Evolutionary conservation across 1,140 invertebrate genomes (phyloP).

Genomic region (Magallana gigas): DNA sequence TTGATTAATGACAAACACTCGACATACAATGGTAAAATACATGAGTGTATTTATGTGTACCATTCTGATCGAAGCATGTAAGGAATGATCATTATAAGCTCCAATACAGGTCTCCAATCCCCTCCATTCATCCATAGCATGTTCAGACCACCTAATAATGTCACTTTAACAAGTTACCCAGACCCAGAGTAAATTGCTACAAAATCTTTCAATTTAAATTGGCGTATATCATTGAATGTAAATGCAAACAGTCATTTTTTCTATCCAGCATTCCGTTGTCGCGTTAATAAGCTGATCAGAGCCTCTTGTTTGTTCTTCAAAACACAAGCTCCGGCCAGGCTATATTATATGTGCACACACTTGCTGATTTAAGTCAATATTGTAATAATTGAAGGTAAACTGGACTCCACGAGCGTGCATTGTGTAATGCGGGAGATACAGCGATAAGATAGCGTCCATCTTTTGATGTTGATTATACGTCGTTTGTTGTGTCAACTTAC

Average conservation of each 20-base stretch:
- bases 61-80: not conserved
- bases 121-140: not conserved
- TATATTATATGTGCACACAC: slow-evolving; percentile 5
- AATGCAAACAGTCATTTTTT: slow-evolving; percentile 26
- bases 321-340: not conserved
- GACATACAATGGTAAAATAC: not conserved
- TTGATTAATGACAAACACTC: slow-evolving; percentile 10
- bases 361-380: slow-evolving; percentile 11
- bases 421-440: not conserved
- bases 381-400: slow-evolving; percentile 24
- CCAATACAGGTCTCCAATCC: not conserved
- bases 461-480: slow-evolving; percentile 1
- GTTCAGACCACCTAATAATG: not conserved
- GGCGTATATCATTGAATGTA: slow-evolving; percentile 31
- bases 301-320: not conserved
- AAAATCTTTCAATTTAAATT: slow-evolving; percentile 37
- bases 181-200: slow-evolving; percentile 16
- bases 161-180: slow-evolving; percentile 6
- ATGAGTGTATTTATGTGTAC: not conserved
- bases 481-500: not conserved
- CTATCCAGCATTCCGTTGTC: slow-evolving; percentile 4
- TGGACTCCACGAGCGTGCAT: not conserved
- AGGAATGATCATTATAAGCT: not conserved
- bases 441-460: slow-evolving; percentile 17
- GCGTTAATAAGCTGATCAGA: slow-evolving; percentile 26